phyloP scores from a whole-genome alignment of 2,888 invertebrate species.

The Plusia festucae region DNA sequence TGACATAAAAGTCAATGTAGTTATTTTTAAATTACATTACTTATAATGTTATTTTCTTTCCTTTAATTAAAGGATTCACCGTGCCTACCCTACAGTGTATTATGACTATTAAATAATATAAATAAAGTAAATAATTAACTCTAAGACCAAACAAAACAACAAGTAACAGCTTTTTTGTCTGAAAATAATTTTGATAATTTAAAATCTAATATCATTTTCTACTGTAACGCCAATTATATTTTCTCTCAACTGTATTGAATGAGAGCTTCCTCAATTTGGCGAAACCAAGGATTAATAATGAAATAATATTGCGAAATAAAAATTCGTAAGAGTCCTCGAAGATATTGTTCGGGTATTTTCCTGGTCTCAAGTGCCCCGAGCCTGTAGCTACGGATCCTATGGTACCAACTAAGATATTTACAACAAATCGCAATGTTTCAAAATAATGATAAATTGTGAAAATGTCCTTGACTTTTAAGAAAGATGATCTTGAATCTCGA shows the following conservation, averaged over 20 bases:
- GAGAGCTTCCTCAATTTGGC: not conserved
- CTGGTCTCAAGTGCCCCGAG: not conserved
- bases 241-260: not conserved
- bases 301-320: not conserved
- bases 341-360: not conserved
- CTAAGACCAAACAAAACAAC: not conserved
- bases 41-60: no score
- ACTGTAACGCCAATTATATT: not conserved
- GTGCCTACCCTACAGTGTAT: no score
- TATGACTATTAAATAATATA: no score
- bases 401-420: not conserved
- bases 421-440: not conserved
- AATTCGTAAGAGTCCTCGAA: constrained; percentile 1
- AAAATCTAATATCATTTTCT: not conserved
- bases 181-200: not conserved
- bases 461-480: not conserved
- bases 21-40: no score
- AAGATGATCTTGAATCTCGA: not conserved
- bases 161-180: no score
- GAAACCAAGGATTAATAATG: constrained; percentile 2
- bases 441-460: not conserved
- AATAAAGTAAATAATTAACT: no score
- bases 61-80: no score
- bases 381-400: not conserved
- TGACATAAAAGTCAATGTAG: no score